phyloP scores from a whole-genome alignment of 2,113 vertebrate genomes.

The Grammatotria lemairii region DNA sequence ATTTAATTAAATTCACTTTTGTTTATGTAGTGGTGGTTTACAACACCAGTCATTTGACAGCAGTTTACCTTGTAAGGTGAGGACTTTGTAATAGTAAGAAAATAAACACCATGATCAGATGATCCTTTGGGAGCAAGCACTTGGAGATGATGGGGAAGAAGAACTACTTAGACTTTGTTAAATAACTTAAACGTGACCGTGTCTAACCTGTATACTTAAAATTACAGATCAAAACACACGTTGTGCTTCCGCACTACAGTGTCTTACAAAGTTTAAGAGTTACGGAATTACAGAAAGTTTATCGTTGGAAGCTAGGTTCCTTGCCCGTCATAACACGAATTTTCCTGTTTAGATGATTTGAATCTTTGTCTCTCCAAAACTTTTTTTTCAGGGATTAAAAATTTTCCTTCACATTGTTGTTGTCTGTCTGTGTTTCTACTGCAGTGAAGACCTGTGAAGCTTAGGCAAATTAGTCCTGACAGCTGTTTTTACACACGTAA shows the following conservation, averaged over 20 bases:
- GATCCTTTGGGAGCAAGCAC: background rate
- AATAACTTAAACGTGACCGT: background rate
- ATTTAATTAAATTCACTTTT: background rate
- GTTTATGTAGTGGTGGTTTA: background rate
- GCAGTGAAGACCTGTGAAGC: background rate
- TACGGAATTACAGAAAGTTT: background rate
- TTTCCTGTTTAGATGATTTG: background rate
- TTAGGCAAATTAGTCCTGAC: background rate
- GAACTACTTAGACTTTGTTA: background rate
- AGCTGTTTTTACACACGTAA: background rate
- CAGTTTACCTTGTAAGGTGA: background rate
- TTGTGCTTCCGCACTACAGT: background rate
- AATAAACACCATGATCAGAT: background rate
- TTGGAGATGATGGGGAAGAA: background rate
- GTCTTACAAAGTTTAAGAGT: background rate
- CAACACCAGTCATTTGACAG: background rate
- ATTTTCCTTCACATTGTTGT: background rate
- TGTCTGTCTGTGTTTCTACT: background rate
- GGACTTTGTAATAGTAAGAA: background rate
- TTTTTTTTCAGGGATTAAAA: background rate
- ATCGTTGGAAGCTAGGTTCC: background rate
- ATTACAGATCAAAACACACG: background rate
- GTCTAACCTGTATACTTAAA: background rate
- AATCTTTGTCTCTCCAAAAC: background rate
- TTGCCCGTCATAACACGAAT: background rate